Evolutionary conservation across 2,113 vertebrate genomes (phyloP).

Genomic region (Elgaria multicarinata): DNA sequence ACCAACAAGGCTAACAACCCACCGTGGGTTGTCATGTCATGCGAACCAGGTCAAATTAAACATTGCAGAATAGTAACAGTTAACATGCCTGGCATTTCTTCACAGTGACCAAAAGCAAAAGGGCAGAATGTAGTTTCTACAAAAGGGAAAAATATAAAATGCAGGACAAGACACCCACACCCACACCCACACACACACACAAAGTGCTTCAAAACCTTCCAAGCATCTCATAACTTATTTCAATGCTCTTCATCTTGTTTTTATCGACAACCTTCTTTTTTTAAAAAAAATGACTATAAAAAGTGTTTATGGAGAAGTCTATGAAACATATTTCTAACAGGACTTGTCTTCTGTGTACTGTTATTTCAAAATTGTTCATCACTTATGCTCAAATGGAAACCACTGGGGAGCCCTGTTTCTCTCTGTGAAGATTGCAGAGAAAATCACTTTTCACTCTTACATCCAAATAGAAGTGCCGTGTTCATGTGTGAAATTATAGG

Average conservation of each 20-base stretch:
- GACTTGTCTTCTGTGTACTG: constrained; percentile 8
- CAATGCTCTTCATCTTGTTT: neutral
- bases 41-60: no score
- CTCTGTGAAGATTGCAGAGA: constrained; percentile 34
- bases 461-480: neutral
- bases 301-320: constrained; percentile 8
- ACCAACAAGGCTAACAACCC: no score
- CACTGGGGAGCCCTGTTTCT: constrained; percentile 29
- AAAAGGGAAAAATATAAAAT: no score
- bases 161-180: neutral
- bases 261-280: neutral
- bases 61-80: no score
- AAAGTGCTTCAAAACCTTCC: neutral
- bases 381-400: constrained; percentile 41
- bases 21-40: no score
- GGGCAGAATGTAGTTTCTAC: no score
- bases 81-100: no score
- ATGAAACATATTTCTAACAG: constrained; percentile 12
- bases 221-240: neutral
- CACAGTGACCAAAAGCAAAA: no score
- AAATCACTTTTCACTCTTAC: constrained; percentile 33
- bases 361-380: constrained; percentile 38
- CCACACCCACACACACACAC: no score
- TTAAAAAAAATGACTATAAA: neutral
- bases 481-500: constrained; percentile 31